Percentiles rank a stretch among this genome's conserved stretches.
Conservation (phyloP, 1,140 invertebrate genomes). For the Drosophila azteca region DNA sequence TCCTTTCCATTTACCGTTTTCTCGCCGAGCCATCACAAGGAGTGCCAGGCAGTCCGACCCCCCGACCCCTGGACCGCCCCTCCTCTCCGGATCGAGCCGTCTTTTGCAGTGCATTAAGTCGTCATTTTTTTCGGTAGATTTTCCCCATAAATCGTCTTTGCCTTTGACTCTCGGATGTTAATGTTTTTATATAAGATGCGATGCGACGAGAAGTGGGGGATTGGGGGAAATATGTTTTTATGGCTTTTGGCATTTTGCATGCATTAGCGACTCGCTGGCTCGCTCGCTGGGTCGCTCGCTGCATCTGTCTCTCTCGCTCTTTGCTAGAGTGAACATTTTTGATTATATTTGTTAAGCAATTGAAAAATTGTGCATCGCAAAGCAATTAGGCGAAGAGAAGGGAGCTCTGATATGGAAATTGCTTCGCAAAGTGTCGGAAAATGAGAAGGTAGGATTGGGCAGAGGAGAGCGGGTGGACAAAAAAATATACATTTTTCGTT, state of each 20-base stretch:
- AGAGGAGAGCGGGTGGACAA: too few relatives aligned
- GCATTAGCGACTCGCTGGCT: constrained; percentile 60
- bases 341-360: constrained; percentile 68
- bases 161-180: constrained; percentile 41
- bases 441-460: too few relatives aligned
- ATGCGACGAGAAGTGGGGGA: constrained; percentile 19
- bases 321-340: constrained; percentile 60
- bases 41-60: constrained; percentile 29
- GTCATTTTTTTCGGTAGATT: constrained; percentile 64
- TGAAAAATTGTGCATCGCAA: constrained; percentile 44
- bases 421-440: background rate
- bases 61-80: background rate
- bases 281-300: background rate
- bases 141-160: constrained; percentile 71
- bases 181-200: constrained; percentile 67
- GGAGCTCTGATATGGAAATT: constrained; percentile 12
- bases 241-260: constrained; percentile 76
- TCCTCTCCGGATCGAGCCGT: background rate
- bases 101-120: constrained; percentile 69
- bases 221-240: constrained; percentile 61
- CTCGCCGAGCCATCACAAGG: constrained; percentile 47
- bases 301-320: background rate
- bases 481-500: too few relatives aligned
- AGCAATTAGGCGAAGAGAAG: constrained; percentile 9
- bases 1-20: constrained; percentile 46